Base-by-base conservation (phyloP, 2,888 invertebrate species). In the Dryobota labecula region DNA sequence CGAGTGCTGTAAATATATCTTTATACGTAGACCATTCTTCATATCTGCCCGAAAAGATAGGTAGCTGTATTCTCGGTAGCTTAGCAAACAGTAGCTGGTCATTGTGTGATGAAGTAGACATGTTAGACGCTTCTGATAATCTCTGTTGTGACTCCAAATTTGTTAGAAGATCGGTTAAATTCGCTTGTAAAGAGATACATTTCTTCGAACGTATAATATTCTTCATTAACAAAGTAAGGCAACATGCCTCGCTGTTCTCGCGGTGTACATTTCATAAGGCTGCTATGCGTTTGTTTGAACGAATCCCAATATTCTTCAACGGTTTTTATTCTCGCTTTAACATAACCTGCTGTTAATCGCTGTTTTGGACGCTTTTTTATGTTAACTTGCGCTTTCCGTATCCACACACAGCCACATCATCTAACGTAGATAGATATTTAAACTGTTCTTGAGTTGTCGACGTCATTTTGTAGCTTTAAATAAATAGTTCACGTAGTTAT, bases 241-340 rank as follows among this genome's bases (percentile, higher is more conserved):
- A 80, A 51, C 9, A 60, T 41, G 20, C 62, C 66, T 7, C 77
- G 43, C 27, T 76, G 43, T 47, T 72, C 78, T 58, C 41, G 64
- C 38, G 71, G 51, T 8, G 66, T 69, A 60, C 33, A 11, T 36
- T 72, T 70, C 15, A 53, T 45, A 3, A 82, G 61, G 9, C 69
- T 56, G 15, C 63, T 45, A 67, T 83, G 75, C 2, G 78, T 15
- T 27, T 51, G 11, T 69, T 73, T 80, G 33, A 78, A 85, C 2
- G 66, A 51, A 15, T 70, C 43, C 80, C 86, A 86, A 62, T 84
- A 81, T 13, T 80, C 78, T 13, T 86, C 74, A 20, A 82, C 73
- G 8, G 36, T 53, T 27, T 53, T 53, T 18, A 53, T 27, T 53
- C 51, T 53, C 18, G 45, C 8, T 45, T 20, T 45, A 45, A 45